Evolutionary conservation across 2,113 vertebrate genomes (phyloP).

Genomic region (Girardinichthys multiradiatus): DNA sequence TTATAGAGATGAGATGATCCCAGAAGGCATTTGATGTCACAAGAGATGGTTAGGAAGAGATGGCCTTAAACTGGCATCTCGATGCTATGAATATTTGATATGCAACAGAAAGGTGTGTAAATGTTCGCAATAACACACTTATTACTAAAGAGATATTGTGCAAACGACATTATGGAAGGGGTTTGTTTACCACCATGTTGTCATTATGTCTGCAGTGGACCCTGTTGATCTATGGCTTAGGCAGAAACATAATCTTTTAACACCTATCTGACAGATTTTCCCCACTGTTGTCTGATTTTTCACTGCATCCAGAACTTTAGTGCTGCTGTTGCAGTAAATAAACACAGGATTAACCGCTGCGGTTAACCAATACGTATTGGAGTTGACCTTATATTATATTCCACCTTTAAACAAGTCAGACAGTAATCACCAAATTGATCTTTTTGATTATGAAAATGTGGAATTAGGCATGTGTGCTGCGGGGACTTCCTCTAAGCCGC

Average conservation of each 20-base stretch:
- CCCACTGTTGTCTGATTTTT: slow-evolving; percentile 63
- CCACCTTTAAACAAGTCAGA: slow-evolving; percentile 8
- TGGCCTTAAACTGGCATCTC: not conserved
- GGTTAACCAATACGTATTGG: not conserved
- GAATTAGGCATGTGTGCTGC: not conserved
- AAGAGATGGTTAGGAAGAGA: not conserved
- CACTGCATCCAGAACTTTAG: slow-evolving; percentile 3
- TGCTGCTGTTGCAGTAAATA: not conserved
- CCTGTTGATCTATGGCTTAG: slow-evolving; percentile 65
- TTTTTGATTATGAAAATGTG: slow-evolving; percentile 3
- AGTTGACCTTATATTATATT: not conserved
- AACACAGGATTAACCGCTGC: slow-evolving; percentile 1
- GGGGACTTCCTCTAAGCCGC: slow-evolving; percentile 40
- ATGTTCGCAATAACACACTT: not conserved
- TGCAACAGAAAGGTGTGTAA: not conserved
- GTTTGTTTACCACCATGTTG: slow-evolving; percentile 55
- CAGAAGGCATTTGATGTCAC: not conserved
- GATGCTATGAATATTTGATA: not conserved
- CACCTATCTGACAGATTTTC: slow-evolving; percentile 67
- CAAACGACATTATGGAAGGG: slow-evolving; percentile 68
- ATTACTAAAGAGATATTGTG: slow-evolving; percentile 65
- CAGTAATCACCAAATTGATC: slow-evolving; percentile 2
- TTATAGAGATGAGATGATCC: not conserved
- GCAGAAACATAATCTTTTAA: slow-evolving; percentile 70
- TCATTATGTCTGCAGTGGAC: slow-evolving; percentile 34